Conservation (phyloP, 92 coral and sea anemone species). For the Muricea muricata region DNA sequence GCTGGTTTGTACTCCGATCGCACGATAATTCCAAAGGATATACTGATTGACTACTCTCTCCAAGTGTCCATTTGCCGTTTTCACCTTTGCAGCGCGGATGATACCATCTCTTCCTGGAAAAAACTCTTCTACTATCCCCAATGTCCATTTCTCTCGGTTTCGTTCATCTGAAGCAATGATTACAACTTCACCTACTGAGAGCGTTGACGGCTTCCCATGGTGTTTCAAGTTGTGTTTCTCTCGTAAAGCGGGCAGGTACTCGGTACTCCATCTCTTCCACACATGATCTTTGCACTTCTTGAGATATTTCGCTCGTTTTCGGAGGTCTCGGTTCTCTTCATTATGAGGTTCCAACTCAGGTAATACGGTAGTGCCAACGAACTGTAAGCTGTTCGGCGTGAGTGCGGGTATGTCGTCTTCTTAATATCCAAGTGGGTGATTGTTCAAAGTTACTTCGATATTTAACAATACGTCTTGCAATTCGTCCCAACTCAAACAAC, state of each 20-base stretch:
- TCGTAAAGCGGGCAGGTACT: background rate
- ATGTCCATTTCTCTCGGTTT: background rate
- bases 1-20: too few species aligned
- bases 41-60: background rate
- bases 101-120: background rate
- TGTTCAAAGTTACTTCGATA: too few species aligned
- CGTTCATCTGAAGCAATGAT: background rate
- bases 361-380: too few species aligned
- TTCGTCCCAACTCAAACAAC: too few species aligned
- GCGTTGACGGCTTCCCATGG: background rate
- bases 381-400: background rate
- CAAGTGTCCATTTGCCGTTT: background rate
- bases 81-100: background rate
- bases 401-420: background rate
- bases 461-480: too few species aligned
- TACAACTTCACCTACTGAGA: background rate
- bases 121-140: background rate
- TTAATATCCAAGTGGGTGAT: background rate
- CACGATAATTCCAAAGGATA: too few species aligned
- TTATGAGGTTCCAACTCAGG: too few species aligned
- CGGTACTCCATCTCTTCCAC: background rate
- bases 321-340: too few species aligned
- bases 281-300: background rate
- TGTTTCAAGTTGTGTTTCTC: background rate
- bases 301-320: background rate